These are phyloP conservation scores for Biston betularia DNA, from an alignment of 2,888 invertebrate genomes.

Conservation along the genomic window DNA sequence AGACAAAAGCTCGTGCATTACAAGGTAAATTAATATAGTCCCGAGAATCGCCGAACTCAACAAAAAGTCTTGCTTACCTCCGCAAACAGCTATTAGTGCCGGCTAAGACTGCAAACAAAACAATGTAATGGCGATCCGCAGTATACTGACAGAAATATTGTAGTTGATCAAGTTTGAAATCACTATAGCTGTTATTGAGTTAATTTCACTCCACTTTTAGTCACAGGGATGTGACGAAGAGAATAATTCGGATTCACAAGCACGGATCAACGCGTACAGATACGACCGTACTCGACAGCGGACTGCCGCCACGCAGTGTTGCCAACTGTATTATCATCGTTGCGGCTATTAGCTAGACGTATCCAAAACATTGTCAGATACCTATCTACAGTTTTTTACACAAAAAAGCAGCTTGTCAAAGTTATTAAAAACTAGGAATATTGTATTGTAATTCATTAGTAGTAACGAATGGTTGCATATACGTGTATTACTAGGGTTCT, in stretches of 20 bases:
- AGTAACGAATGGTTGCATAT: too few species aligned
- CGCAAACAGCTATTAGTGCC: conserved; percentile 76
- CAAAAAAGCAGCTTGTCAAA: too few species aligned
- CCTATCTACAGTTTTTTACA: too few species aligned
- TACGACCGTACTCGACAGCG: conserved; percentile 58
- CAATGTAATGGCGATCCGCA: conserved; percentile 58
- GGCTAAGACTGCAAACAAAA: conserved; percentile 68
- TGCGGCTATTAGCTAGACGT: too few species aligned
- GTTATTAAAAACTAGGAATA: too few species aligned
- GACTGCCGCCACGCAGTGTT: conserved; percentile 50
- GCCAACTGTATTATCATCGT: background rate
- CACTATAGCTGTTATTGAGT: conserved; percentile 45
- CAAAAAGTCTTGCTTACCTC: conserved; percentile 72
- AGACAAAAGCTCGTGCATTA: conserved; percentile 27
- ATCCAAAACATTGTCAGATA: too few species aligned
- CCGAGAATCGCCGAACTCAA: conserved; percentile 50
- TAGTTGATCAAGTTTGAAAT: conserved; percentile 41
- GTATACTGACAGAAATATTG: conserved; percentile 54
- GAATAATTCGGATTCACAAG: conserved; percentile 66
- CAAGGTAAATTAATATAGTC: conserved; percentile 43
- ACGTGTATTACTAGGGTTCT: too few species aligned
- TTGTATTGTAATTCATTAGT: too few species aligned
- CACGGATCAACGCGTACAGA: conserved; percentile 61
- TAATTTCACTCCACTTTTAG: conserved; percentile 77
- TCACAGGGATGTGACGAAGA: conserved; percentile 75